These are phyloP conservation scores for Stomatorhinus ivindoensis DNA, from an alignment of 2,113 vertebrate genomes.

Conservation along the genomic window DNA sequence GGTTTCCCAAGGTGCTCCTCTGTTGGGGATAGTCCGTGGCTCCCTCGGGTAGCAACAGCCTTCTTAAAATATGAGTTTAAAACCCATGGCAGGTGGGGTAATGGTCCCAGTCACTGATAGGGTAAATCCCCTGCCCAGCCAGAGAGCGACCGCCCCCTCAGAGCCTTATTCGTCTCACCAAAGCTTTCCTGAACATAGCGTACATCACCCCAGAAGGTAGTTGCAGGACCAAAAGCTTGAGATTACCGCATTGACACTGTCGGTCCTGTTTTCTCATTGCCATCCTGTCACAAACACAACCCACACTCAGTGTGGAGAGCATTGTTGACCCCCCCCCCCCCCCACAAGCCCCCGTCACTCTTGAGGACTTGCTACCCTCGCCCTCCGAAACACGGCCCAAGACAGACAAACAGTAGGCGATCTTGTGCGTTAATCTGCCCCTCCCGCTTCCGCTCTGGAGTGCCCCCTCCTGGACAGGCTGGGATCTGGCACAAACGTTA, in stretches of 20 bases:
- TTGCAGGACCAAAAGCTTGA: not conserved
- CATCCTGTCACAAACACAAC: not conserved
- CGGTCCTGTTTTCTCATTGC: not conserved
- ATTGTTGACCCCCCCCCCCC: not conserved
- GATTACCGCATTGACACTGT: not conserved
- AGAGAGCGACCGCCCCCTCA: not conserved
- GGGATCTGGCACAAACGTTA: slow-evolving; percentile 37
- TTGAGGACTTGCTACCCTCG: not conserved
- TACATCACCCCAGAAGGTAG: not conserved
- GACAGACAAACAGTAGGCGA: not conserved
- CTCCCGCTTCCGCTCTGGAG: slow-evolving; percentile 23
- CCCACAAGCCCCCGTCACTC: not conserved
- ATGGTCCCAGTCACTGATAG: not conserved
- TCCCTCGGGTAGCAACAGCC: not conserved
- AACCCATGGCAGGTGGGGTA: not conserved
- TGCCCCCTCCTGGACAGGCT: slow-evolving; percentile 36
- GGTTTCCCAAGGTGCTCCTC: not conserved
- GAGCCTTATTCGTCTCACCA: not conserved
- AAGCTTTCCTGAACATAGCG: not conserved
- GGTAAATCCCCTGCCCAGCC: not conserved
- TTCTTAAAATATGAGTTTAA: not conserved
- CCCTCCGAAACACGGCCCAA: not conserved
- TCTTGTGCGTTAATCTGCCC: not conserved
- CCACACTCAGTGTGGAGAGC: not conserved
- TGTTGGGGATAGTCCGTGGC: not conserved